Conservation (phyloP, 2,888 invertebrate species). For the Troilus luridus region DNA sequence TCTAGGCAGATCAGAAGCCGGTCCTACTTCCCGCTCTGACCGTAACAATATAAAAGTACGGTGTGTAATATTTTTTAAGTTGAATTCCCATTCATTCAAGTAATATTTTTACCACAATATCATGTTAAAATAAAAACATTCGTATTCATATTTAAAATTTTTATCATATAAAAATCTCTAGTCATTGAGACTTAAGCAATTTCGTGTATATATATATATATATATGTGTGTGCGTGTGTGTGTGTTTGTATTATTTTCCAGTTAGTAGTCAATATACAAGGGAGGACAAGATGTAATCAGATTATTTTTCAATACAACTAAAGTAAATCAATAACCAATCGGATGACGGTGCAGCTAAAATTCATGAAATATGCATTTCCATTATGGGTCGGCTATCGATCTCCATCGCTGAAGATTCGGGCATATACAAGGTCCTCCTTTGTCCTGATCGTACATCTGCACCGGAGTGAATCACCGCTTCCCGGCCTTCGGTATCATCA, state of each 20-base stretch:
- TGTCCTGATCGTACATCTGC: neutral
- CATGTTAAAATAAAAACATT: no score
- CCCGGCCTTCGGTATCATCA: constrained; percentile 12
- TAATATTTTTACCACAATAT: no score
- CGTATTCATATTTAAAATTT: no score
- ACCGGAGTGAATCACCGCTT: constrained; percentile 29
- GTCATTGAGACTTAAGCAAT: no score
- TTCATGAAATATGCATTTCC: constrained; percentile 49
- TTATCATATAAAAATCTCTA: no score
- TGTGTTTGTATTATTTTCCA: neutral
- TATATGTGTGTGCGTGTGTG: no score
- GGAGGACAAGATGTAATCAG: neutral
- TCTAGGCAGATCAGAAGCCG: no score
- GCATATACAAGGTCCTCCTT: neutral
- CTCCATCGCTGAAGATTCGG: neutral
- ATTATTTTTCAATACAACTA: constrained; percentile 40
- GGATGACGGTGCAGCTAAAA: constrained; percentile 1
- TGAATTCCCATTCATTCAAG: no score
- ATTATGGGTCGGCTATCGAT: constrained; percentile 6
- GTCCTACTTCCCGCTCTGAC: no score
- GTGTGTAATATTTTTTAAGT: no score
- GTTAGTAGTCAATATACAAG: neutral
- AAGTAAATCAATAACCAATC: constrained; percentile 1
- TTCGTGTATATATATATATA: no score
- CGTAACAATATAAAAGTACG: no score